Evolutionary conservation across 2,113 vertebrate genomes (phyloP).

Genomic region (Dipodomys stephensi): DNA sequence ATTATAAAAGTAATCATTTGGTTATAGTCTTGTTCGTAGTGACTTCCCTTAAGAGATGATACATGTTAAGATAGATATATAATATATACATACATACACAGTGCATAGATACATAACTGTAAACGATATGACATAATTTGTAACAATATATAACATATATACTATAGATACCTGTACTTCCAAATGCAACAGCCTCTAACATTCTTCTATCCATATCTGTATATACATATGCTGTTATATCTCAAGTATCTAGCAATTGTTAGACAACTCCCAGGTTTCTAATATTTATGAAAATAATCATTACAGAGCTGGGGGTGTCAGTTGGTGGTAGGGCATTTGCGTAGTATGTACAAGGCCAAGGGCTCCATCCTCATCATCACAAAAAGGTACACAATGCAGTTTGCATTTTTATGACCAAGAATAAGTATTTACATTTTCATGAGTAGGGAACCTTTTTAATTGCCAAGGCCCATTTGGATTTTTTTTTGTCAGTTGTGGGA

Average conservation of each 20-base stretch:
- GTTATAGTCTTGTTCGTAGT: conserved; percentile 26
- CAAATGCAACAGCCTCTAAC: conserved; percentile 7
- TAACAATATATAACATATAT: conserved; percentile 17
- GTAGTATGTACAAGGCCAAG: neutral
- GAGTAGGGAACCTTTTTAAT: no score
- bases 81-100: neutral
- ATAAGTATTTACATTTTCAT: neutral
- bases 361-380: neutral
- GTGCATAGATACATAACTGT: neutral
- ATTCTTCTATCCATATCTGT: neutral
- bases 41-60: conserved; percentile 21
- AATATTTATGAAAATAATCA: conserved; percentile 37
- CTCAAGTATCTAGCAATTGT: conserved; percentile 47
- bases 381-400: neutral
- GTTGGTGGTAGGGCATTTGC: neutral
- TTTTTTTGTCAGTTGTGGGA: no score
- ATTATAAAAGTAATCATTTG: conserved; percentile 49
- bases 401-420: conserved; percentile 40
- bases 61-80: neutral
- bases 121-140: neutral
- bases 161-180: neutral
- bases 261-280: conserved; percentile 37
- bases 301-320: neutral
- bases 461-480: no score
- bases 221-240: neutral